These are phyloP conservation scores for Biston betularia DNA, from an alignment of 2,888 invertebrate genomes.

Conservation along the genomic window DNA sequence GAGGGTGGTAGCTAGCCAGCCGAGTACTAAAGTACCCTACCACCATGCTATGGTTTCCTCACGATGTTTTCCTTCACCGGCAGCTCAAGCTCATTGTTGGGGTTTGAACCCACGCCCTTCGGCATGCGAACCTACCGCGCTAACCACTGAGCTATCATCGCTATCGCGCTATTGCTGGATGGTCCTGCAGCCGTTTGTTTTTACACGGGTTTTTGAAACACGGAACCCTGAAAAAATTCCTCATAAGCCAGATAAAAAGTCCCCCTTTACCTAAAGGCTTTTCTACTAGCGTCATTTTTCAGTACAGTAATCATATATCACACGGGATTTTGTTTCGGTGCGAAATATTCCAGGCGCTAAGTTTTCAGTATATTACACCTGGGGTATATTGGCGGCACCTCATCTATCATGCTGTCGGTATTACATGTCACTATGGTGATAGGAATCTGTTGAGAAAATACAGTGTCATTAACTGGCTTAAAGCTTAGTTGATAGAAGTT, in stretches of 20 bases:
- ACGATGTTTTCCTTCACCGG: too few species aligned
- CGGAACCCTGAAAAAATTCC: constrained; percentile 1
- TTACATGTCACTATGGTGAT: constrained; percentile 23
- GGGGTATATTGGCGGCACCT: constrained; percentile 26
- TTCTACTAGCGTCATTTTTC: constrained; percentile 17
- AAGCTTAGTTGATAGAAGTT: too few species aligned
- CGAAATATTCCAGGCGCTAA: constrained; percentile 28
- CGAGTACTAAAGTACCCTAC: too few species aligned
- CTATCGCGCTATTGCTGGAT: too few species aligned
- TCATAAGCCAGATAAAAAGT: constrained; percentile 24
- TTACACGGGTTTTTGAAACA: too few species aligned
- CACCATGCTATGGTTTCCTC: too few species aligned
- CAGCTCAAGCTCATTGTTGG: too few species aligned
- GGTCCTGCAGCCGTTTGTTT: too few species aligned
- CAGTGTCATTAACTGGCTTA: neutral
- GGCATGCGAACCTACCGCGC: too few species aligned
- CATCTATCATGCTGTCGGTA: constrained; percentile 25
- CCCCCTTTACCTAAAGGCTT: neutral
- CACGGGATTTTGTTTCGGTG: constrained; percentile 22
- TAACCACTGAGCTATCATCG: too few species aligned
- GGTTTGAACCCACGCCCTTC: too few species aligned
- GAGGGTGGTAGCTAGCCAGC: too few species aligned
- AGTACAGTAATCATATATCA: constrained; percentile 22
- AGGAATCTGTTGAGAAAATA: neutral
- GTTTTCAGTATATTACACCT: constrained; percentile 33